Base-by-base conservation (phyloP, 2,113 vertebrate species). In the Lynx canadensis region DNA sequence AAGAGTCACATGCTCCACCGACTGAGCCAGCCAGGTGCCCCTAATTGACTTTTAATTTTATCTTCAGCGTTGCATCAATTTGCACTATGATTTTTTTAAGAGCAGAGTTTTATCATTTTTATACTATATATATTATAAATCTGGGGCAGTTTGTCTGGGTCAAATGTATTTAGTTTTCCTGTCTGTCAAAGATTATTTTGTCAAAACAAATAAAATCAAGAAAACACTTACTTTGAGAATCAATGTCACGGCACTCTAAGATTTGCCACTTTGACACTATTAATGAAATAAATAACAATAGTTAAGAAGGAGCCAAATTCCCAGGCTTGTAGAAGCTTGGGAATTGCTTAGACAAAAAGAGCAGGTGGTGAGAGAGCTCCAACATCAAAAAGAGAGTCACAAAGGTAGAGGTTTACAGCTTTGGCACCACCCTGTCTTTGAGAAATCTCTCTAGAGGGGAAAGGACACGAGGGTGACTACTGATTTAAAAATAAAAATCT, bases 161-260 rank as follows among this genome's bases (percentile, higher is more conserved):
- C 29, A 94, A 82, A 50, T 95, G 50, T 82, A 80, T 79, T 95
- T 38, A 84, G 50, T 73, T 74, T 41, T 60, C 50, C 16, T 33
- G 79, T 82, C 95, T 91, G 81, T 88, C 79, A 91, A 86, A 82
- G 71, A 85, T 86, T 52, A 60, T 96, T 86, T 93, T 82, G 29
- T 96, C 48, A 91, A 93, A 90, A 95, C 71, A 91, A 92, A 94
- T 52, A 91, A 84, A 95, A 65, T 68, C 57, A 89, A 45, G 18
- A 91, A 90, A 97, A 76, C 38, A 82, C 1, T 21, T 33, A 73
- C 7, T 95, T 91, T 84, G 78, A 93, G 93, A 95, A 92, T 79
- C 33, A 52, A 29, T 79, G 23, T 84, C 74, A 93, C 7, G 36
- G n/a, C 19, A 41, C 19, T 65, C 65, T 69, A 74, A 73, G 93